A percentile compares a stretch with the other conserved stretches of the same genome.
Conservation (phyloP, 2,113 vertebrate genomes). For the Anarrhichthys ocellatus region DNA sequence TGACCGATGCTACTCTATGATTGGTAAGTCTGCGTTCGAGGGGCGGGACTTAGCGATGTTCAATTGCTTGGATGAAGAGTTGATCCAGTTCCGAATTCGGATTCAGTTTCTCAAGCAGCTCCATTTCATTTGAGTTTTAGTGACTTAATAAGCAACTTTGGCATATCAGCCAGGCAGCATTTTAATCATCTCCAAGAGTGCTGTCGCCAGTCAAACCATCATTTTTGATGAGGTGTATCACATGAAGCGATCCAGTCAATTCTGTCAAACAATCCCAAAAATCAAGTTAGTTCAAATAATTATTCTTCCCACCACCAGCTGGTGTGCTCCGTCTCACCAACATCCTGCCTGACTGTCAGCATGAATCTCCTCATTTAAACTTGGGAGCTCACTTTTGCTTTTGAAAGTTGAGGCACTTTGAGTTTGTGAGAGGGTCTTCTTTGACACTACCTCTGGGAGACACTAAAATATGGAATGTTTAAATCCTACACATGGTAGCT, state of each 20-base stretch:
- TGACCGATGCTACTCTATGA: too few relatives aligned
- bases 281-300: background rate
- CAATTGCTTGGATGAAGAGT: too few relatives aligned
- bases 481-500: background rate
- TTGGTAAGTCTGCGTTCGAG: too few relatives aligned
- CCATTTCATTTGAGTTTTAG: background rate
- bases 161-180: background rate
- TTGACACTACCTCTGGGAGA: background rate
- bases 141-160: constrained; percentile 1
- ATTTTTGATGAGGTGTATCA: constrained; percentile 10
- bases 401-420: background rate
- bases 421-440: background rate
- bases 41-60: too few relatives aligned
- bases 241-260: background rate
- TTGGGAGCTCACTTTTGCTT: background rate
- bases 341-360: background rate
- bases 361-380: background rate
- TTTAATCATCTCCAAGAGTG: background rate
- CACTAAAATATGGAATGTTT: background rate
- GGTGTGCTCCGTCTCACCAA: background rate
- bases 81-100: too few relatives aligned
- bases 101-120: too few relatives aligned
- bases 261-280: constrained; percentile 5
- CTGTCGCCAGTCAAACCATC: background rate
- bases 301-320: background rate